Base-by-base conservation (phyloP, 2,888 invertebrate species). In the Apoda limacodes region DNA sequence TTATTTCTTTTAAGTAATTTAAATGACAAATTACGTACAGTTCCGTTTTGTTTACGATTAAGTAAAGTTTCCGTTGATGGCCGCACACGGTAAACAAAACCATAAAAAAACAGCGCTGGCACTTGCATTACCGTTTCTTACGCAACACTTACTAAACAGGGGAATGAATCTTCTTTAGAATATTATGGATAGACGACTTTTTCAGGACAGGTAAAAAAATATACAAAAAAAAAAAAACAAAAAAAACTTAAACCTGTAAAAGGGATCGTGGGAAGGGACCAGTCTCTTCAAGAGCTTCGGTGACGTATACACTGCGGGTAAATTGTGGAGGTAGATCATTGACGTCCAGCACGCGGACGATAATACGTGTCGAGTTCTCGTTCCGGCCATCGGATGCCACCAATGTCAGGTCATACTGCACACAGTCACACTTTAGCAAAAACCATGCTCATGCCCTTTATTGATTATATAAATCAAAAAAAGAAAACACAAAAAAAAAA, bases 281-380 rank as follows among this genome's bases (percentile, higher is more conserved):
- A 52, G 86, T 85, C 70, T 92, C 92, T 69, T 93, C 93, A 42
- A 88, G 82, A 48, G 92, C 87, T 43, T 86, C 84, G 28, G 88
- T 85, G 58, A 85, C 71, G 82, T 92, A 93, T 34, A 85, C 68
- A 45, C 86, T 84, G 60, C 86, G 83, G 43, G 87, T 85, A 74
- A 92, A 92, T 49, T 85, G 85, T 15, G 95, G 95, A 30, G 94
- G 91, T 55, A 94, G 85, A 76, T 95, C 95, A 82, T 95, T 95
- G 60, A 92, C 90, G 74, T 95, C 93, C 51, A 89, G 86, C 49
- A 93, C 85, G 61, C 88, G 86, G 53, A 95, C 88, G 54, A 91
- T 85, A 48, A 95, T 90, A 38, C 85, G 87, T 48, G 93, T 93
- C 52, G 86, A 87, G 82, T 91, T 92, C 80, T 95, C 94, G 83